Conservation (phyloP, 2,113 vertebrate species). For the Acrocephalus kingi region DNA sequence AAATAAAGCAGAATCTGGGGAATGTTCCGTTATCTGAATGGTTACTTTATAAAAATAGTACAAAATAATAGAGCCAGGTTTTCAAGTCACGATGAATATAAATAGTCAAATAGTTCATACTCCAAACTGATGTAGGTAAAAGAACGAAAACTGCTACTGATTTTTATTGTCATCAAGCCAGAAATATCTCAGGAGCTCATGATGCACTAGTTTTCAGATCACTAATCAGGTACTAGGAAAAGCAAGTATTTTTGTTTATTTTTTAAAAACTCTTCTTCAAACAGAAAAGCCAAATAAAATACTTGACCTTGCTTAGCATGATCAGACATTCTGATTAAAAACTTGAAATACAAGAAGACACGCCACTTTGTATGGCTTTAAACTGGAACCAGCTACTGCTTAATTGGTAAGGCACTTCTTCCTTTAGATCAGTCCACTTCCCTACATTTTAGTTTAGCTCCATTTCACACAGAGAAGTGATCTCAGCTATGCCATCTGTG, state of each 20-base stretch:
- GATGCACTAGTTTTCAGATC: neutral
- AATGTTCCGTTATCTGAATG: neutral
- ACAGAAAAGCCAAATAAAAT: constrained; percentile 46
- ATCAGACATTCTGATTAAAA: constrained; percentile 4
- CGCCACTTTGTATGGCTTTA: neutral
- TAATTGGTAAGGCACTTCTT: constrained; percentile 51
- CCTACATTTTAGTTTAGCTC: neutral
- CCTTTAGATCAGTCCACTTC: neutral
- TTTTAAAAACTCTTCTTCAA: neutral
- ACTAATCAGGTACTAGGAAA: neutral
- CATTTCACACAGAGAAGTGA: constrained; percentile 74
- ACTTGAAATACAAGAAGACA: neutral
- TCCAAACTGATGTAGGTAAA: neutral
- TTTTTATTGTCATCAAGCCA: neutral
- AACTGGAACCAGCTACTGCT: neutral
- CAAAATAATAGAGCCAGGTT: neutral
- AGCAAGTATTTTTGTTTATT: neutral
- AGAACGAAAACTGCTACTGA: neutral
- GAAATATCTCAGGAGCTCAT: neutral
- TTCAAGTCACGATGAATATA: neutral
- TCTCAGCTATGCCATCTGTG: constrained; percentile 79
- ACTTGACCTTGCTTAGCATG: neutral
- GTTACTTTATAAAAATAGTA: neutral
- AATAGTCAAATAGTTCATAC: neutral
- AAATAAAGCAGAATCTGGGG: neutral